phyloP scores from a whole-genome alignment of 2,888 invertebrate species.

The Schizotus pectinicornis region DNA sequence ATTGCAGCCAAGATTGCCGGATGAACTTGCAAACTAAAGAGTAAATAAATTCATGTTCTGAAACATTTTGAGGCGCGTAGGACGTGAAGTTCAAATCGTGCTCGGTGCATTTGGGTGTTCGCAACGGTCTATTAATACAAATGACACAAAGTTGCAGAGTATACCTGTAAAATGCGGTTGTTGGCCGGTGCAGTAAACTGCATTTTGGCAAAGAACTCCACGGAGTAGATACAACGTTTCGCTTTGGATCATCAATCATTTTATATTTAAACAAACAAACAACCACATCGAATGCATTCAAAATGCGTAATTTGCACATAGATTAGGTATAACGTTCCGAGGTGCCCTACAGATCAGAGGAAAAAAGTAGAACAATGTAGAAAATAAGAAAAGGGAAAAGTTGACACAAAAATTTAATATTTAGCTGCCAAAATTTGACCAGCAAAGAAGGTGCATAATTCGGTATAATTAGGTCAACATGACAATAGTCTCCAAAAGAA shows the following conservation, averaged over 20 bases:
- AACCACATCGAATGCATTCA: not conserved
- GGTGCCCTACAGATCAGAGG: too few species aligned
- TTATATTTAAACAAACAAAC: conserved; percentile 21
- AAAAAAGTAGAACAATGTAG: too few species aligned
- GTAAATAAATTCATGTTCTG: too few species aligned
- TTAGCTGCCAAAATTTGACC: too few species aligned
- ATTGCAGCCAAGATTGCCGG: too few species aligned
- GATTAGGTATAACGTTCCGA: too few species aligned
- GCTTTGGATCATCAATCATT: conserved; percentile 17
- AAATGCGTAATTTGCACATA: not conserved
- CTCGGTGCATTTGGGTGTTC: not conserved
- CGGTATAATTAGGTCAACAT: too few species aligned
- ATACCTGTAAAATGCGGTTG: conserved; percentile 38
- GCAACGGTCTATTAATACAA: conserved; percentile 29
- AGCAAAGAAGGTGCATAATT: too few species aligned
- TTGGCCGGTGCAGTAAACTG: conserved; percentile 30
- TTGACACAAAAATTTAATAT: too few species aligned
- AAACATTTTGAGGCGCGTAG: not conserved
- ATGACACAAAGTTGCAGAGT: conserved; percentile 4
- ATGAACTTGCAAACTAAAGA: too few species aligned
- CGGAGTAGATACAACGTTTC: conserved; percentile 23
- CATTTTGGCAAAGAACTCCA: conserved; percentile 31
- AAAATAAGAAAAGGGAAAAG: too few species aligned
- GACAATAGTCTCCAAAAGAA: too few species aligned
- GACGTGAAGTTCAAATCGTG: conserved; percentile 1